Evolutionary conservation across 2,797 vertebrate genomes (phyloP), one percentile per base, ranked within the genome.

Genomic region (Mastacembelus armatus): DNA sequence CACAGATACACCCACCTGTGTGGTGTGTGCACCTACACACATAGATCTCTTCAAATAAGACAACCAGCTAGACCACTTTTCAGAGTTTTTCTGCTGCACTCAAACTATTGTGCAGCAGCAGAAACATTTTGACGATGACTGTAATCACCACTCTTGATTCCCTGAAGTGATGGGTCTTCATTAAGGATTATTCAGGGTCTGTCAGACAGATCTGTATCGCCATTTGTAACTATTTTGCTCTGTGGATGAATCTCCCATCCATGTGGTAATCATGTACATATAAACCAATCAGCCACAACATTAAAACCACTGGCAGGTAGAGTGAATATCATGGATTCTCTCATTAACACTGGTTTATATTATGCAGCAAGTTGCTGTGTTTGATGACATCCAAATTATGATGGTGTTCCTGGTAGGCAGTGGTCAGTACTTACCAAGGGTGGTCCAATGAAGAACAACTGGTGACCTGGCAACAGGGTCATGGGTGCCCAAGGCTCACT

Each of bases 11-110:
- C 55, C 57, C 26, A 7, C 26, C 16, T 16, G 49, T 47, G 45
- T 32, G 30, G 18, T 26, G 48, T 44, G 48, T 59, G 21, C 54
- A 67, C 33, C 57, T 70, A 69, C 29, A 64, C 56, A 65, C 56
- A 56, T 29, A 61, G 70, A 71, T 30, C 52, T 43, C 6, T 36
- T 59, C 16, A 30, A 58, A 70, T 42, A 60, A 30, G n/a, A 56
- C 52, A 73, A 65, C 71, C 81, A 81, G 71, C 64, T 71, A 76
- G 45, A 71, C 66, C 73, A 71, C 84, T 84, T 63, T 71, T 71
- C 57, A 43, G 45, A 26, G 24, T 26, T 51, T 81, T 61, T 64
- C 39, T 64, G 66, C 52, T 68, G 38, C 63, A 74, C 59, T 50
- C 62, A 47, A 69, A 10, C n/a, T n/a, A 18, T 45, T 65, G 55